Percentiles rank a stretch among this genome's conserved stretches.
These are phyloP conservation scores for Xylophagus ater DNA, from an alignment of 2,888 invertebrate species.

Conservation along the genomic window DNA sequence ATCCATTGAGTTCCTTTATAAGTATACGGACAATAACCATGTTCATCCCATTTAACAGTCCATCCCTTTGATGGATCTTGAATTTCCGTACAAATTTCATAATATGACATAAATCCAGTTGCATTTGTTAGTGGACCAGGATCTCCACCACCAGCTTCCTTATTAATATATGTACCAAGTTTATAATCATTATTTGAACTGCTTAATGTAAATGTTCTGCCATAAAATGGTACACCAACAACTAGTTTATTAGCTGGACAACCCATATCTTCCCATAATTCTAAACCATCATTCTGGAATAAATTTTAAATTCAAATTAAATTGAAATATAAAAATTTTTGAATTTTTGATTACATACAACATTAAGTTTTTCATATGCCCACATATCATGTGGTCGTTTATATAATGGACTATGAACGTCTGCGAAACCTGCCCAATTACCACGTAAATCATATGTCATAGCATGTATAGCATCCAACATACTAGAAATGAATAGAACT, in stretches of 20 bases:
- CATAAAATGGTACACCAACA: constrained; percentile 83
- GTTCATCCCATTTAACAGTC: constrained; percentile 74
- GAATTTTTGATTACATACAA: constrained; percentile 47
- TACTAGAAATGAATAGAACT: constrained; percentile 39
- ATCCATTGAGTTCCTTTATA: constrained; percentile 86
- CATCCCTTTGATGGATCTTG: constrained; percentile 57
- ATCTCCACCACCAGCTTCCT: constrained; percentile 78
- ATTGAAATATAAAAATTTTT: not conserved
- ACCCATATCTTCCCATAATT: constrained; percentile 80
- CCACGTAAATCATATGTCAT: constrained; percentile 81
- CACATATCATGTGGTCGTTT: constrained; percentile 78
- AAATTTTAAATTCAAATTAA: not conserved
- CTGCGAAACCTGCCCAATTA: constrained; percentile 86
- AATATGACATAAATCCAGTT: constrained; percentile 77
- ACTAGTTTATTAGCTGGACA: constrained; percentile 78
- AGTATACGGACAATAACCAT: constrained; percentile 73
- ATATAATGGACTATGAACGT: constrained; percentile 78
- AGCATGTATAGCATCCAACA: constrained; percentile 69
- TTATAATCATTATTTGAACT: constrained; percentile 72
- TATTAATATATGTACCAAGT: constrained; percentile 77
- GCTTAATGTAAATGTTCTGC: constrained; percentile 72
- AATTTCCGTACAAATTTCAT: constrained; percentile 72
- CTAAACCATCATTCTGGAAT: constrained; percentile 68
- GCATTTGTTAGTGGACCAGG: constrained; percentile 80
- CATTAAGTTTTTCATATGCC: constrained; percentile 81